A percentile compares a stretch with the other conserved stretches of the same genome.
Conservation (phyloP, 92 coral and sea anemone species). For the Zoanthus gigantus region DNA sequence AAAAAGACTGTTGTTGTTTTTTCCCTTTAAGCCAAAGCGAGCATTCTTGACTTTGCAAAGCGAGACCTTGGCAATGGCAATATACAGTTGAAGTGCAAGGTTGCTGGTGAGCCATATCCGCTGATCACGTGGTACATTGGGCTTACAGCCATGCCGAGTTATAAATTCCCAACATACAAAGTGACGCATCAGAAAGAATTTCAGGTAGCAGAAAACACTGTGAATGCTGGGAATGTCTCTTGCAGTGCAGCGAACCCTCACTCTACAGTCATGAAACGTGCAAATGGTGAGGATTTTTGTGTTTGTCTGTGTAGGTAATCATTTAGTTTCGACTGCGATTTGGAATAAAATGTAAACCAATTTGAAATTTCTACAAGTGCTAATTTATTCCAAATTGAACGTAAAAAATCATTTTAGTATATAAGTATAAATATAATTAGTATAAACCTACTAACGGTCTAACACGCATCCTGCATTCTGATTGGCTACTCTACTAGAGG, state of each 20-base stretch:
- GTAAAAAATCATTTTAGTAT: no score
- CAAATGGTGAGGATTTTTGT: slow-evolving; percentile 68
- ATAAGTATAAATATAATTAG: no score
- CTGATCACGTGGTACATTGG: slow-evolving; percentile 79
- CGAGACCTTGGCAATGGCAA: slow-evolving; percentile 18
- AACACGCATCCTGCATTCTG: no score
- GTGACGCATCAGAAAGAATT: slow-evolving; percentile 67
- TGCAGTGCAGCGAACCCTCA: slow-evolving; percentile 85
- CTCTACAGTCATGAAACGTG: slow-evolving; percentile 67
- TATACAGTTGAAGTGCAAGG: slow-evolving; percentile 70
- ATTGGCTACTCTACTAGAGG: no score
- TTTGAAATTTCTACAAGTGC: no score
- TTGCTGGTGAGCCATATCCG: slow-evolving; percentile 75
- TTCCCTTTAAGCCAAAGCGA: slow-evolving; percentile 64
- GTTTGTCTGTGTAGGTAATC: no score
- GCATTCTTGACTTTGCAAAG: slow-evolving; percentile 60
- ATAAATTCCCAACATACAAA: slow-evolving; percentile 63
- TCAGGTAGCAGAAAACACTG: slow-evolving; percentile 55
- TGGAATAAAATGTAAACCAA: no score
- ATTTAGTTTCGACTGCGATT: no score
- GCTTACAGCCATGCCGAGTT: slow-evolving; percentile 64
- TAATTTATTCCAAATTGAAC: no score
- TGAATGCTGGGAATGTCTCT: slow-evolving; percentile 64
- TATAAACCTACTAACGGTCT: no score
- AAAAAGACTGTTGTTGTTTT: neutral